Conservation (phyloP, 2,797 vertebrate genomes). For the Characodon lateralis region DNA sequence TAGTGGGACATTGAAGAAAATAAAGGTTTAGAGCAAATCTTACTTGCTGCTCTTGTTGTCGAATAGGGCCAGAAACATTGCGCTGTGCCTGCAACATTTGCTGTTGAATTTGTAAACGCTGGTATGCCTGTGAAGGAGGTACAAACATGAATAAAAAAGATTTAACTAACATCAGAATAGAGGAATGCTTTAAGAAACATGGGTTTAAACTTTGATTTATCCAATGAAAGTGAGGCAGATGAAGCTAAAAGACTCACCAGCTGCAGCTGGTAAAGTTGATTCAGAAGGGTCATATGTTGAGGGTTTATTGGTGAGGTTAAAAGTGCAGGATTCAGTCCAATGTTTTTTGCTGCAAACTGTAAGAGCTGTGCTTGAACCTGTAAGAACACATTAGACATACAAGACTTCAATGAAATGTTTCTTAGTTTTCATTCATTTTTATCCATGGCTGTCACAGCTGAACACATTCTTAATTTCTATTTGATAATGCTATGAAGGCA, state of each 20-base stretch:
- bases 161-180: neutral
- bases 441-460: too few relatives aligned
- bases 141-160: slow-evolving; percentile 5
- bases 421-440: too few relatives aligned
- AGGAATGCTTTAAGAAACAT: neutral
- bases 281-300: slow-evolving; percentile 99
- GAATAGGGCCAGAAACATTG: slow-evolving; percentile 97
- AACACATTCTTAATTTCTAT: neutral
- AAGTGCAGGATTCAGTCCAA: slow-evolving; percentile 99
- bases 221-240: slow-evolving; percentile 8
- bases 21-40: slow-evolving; percentile 46
- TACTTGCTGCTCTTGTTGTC: slow-evolving; percentile 99
- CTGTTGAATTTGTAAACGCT: slow-evolving; percentile 99
- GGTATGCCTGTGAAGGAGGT: slow-evolving; percentile 87
- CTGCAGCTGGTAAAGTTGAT: slow-evolving; percentile 99
- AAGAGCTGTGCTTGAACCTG: slow-evolving; percentile 99
- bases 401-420: neutral
- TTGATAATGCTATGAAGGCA: neutral
- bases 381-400: slow-evolving; percentile 1
- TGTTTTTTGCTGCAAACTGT: slow-evolving; percentile 99
- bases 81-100: slow-evolving; percentile 99
- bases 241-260: slow-evolving; percentile 85
- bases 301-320: slow-evolving; percentile 99
- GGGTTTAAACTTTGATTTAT: neutral
- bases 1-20: neutral